A percentile compares a stretch with the other conserved stretches of the same genome.
Conservation (phyloP, 2,113 vertebrate species). For the Patagioenas fasciata region DNA sequence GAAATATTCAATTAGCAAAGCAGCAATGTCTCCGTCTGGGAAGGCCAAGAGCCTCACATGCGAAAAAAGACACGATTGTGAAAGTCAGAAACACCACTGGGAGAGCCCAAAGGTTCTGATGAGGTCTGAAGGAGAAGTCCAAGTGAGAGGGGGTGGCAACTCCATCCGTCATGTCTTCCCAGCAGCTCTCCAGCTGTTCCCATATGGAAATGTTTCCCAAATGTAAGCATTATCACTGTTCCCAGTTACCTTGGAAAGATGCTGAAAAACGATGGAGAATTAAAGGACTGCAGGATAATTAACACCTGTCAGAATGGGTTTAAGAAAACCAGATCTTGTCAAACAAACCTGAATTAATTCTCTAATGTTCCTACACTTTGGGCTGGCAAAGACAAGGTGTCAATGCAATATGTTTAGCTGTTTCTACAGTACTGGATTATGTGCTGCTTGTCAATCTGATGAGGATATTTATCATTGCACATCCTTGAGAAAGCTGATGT, state of each 20-base stretch:
- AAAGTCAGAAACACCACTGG: background rate
- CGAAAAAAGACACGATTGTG: background rate
- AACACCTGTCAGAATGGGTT: background rate
- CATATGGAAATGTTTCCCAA: background rate
- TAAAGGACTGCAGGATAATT: background rate
- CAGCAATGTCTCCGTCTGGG: background rate
- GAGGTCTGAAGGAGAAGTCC: background rate
- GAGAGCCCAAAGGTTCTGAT: background rate
- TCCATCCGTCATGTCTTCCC: background rate
- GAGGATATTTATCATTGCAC: background rate
- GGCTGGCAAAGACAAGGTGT: background rate
- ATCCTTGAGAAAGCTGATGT: background rate
- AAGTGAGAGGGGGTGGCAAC: background rate
- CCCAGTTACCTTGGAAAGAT: background rate
- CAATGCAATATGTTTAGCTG: background rate
- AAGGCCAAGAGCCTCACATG: background rate
- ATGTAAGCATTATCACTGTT: background rate
- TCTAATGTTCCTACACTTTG: background rate
- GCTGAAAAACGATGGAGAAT: background rate
- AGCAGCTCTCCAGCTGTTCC: background rate
- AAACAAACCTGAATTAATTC: background rate
- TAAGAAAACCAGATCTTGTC: background rate
- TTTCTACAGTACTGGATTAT: background rate
- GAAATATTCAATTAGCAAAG: background rate
- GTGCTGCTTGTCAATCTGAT: background rate